Evolutionary conservation across 2,113 vertebrate species (phyloP), one percentile per base, ranked within the genome.

Genomic region (Actenoides lindsayi): DNA sequence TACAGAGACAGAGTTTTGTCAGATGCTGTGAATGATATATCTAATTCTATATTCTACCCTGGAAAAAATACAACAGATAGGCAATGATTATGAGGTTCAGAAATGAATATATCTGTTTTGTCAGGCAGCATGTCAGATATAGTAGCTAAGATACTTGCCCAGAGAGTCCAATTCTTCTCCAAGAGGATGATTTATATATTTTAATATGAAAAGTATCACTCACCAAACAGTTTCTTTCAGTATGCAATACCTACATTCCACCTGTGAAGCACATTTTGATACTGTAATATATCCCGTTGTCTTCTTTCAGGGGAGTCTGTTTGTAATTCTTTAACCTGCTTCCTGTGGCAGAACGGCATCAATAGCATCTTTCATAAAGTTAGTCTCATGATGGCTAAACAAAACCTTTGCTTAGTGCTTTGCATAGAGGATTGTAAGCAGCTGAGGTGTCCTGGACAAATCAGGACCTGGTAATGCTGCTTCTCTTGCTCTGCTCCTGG

Each of bases 151-250:
- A 75, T 91, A 44, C 76, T 84, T 83, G 75, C 67, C 81, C 67
- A 89, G 35, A 83, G 83, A 91, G 92, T 56, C 75, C 57, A 76
- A 54, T 82, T 87, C 67, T 60, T 83, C 73, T 78, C 51, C 69
- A 92, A 51, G 42, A 31, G 25, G 44, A 85, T 41, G 73, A 93
- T 93, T 90, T 89, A 87, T 92, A 37, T 81, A 48, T 90, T 94
- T 95, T 87, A 85, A 86, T 79, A 93, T 63, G 77, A 91, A 94
- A 89, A 30, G 16, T 83, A 84, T 87, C 89, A 95, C 83, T 93
- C 57, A 44, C 56, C 74, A 84, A 89, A 83, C 21, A 42, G 86
- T 48, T 93, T 67, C 42, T 79, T 89, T 76, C 83, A 75, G 76
- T 59, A 21, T 18, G 28, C 54, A 53, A 80, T 67, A 46, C 33